Percentiles rank a stretch among this genome's conserved stretches.
Conservation (phyloP, 1,140 invertebrate genomes). For the Microvelia longipes region DNA sequence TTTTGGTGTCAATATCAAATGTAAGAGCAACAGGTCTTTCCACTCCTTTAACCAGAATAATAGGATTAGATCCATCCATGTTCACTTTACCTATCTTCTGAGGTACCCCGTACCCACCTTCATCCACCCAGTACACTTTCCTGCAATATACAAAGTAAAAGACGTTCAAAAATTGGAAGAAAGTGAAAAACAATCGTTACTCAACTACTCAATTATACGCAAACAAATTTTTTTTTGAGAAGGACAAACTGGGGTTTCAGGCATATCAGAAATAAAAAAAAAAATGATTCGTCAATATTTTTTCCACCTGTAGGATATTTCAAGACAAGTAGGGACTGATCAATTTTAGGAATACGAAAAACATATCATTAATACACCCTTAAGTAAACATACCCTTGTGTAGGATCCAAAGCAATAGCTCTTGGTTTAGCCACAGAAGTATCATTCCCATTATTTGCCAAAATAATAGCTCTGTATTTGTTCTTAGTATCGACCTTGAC, state of each 20-base stretch:
- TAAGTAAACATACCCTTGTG: constrained; percentile 75
- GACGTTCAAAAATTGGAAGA: too few species aligned
- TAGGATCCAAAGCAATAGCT: constrained; percentile 76
- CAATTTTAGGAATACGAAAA: too few species aligned
- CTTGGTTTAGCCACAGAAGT: constrained; percentile 76
- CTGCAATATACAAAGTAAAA: constrained; percentile 30
- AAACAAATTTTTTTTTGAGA: not conserved
- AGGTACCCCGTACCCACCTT: constrained; percentile 77
- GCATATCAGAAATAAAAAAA: too few species aligned
- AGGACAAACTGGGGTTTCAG: too few species aligned
- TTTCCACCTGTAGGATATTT: too few species aligned
- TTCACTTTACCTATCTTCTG: constrained; percentile 81
- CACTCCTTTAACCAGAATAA: constrained; percentile 45
- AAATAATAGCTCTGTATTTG: constrained; percentile 68
- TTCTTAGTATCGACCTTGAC: constrained; percentile 72
- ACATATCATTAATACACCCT: too few species aligned
- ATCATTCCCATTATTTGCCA: constrained; percentile 78
- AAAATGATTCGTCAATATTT: too few species aligned
- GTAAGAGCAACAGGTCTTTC: constrained; percentile 65
- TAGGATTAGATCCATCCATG: constrained; percentile 78
- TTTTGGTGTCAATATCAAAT: constrained; percentile 67
- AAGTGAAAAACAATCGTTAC: not conserved
- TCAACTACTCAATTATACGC: not conserved
- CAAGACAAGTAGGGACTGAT: too few species aligned
- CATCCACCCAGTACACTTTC: constrained; percentile 89